Evolutionary conservation across 2,797 vertebrate species (phyloP).

Genomic region (Micropoecilia bifurca): DNA sequence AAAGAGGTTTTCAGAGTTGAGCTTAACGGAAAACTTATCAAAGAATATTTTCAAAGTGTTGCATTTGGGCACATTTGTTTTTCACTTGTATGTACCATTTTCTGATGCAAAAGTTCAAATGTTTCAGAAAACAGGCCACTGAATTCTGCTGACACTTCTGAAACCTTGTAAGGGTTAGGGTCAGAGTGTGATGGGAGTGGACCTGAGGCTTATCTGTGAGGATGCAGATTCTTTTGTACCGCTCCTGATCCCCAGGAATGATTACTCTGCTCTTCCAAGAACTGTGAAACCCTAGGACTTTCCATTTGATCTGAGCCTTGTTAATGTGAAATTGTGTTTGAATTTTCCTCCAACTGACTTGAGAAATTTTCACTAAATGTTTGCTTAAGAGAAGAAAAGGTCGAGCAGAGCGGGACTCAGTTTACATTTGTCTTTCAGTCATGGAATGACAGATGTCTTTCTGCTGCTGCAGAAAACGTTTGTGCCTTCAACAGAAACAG

Average conservation of each 20-base stretch:
- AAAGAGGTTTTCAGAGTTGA: not conserved
- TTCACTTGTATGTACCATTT: not conserved
- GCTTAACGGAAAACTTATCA: not conserved
- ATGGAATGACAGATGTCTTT: constrained; percentile 39
- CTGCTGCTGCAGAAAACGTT: constrained; percentile 14
- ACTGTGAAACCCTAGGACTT: constrained; percentile 54
- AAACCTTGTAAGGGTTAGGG: constrained; percentile 18
- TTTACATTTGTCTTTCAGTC: constrained; percentile 37
- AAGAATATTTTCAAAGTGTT: not conserved
- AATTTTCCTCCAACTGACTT: constrained; percentile 60
- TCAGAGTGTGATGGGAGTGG: constrained; percentile 26
- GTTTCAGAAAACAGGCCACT: not conserved
- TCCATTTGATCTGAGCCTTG: constrained; percentile 48
- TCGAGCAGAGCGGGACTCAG: constrained; percentile 43
- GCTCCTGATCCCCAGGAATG: constrained; percentile 47
- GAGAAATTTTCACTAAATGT: constrained; percentile 65
- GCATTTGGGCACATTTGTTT: not conserved
- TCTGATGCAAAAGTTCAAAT: not conserved
- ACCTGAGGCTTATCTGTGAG: constrained; percentile 64
- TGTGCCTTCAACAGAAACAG: constrained; percentile 32
- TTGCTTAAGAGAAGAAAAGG: constrained; percentile 60
- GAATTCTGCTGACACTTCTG: not conserved
- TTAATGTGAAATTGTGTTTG: constrained; percentile 49
- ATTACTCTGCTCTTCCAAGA: constrained; percentile 51
- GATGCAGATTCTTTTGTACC: constrained; percentile 62